Conservation (phyloP, 2,797 vertebrate species). For the Falco concolor region DNA sequence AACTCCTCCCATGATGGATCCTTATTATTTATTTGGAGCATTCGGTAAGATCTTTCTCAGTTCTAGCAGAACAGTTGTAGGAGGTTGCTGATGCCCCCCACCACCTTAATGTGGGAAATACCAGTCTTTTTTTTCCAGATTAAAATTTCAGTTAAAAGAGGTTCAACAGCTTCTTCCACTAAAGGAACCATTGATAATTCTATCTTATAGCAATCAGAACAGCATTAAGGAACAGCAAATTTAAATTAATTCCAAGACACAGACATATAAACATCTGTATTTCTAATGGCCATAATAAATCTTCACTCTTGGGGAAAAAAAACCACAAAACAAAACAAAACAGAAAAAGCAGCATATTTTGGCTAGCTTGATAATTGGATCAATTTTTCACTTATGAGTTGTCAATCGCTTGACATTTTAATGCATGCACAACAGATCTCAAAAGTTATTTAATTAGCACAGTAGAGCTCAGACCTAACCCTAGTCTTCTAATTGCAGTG, state of each 20-base stretch:
- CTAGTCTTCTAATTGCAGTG: constrained; percentile 51
- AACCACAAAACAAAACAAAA: background rate
- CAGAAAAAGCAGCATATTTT: background rate
- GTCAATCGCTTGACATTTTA: constrained; percentile 69
- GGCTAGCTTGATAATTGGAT: constrained; percentile 68
- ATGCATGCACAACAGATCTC: constrained; percentile 57
- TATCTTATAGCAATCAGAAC: constrained; percentile 10
- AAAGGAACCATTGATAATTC: constrained; percentile 49
- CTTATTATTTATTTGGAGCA: background rate
- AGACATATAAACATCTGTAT: constrained; percentile 70
- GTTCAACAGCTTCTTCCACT: background rate
- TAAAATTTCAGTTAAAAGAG: background rate
- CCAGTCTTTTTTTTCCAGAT: background rate
- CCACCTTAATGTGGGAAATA: background rate
- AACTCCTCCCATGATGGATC: background rate
- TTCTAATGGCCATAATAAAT: constrained; percentile 71
- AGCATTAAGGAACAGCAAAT: constrained; percentile 38
- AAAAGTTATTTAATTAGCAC: constrained; percentile 71
- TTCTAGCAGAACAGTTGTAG: background rate
- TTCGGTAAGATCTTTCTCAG: background rate
- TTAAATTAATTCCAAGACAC: constrained; percentile 67
- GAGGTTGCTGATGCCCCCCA: background rate
- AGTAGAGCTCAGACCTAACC: constrained; percentile 52
- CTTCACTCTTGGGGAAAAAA: constrained; percentile 1
- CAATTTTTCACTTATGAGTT: constrained; percentile 71